Conservation (phyloP, 2,797 vertebrate genomes). For the Lacerta viridis region DNA sequence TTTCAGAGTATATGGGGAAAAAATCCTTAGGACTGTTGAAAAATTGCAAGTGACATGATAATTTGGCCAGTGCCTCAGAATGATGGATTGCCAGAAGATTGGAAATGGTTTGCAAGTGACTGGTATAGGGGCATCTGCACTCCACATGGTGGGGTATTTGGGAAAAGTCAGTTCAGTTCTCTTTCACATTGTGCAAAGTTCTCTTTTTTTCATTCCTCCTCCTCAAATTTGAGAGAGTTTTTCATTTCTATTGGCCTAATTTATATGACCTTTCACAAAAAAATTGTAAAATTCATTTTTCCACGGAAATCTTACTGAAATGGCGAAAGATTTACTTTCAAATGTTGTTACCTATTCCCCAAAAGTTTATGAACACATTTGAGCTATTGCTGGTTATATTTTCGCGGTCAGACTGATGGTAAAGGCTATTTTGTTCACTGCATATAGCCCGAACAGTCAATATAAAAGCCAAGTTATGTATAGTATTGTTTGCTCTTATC, state of each 20-base stretch:
- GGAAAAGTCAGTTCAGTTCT: conserved; percentile 99
- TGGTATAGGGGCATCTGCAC: conserved; percentile 93
- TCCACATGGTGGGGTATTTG: conserved; percentile 96
- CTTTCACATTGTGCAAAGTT: conserved; percentile 93
- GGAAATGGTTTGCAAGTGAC: conserved; percentile 90
- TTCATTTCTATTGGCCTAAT: conserved; percentile 72
- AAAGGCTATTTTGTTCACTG: conserved; percentile 52
- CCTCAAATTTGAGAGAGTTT: conserved; percentile 75
- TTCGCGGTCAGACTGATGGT: conserved; percentile 59
- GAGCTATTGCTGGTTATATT: conserved; percentile 44
- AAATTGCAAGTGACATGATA: conserved; percentile 89
- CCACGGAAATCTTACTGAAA: conserved; percentile 93
- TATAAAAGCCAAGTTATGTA: conserved; percentile 1
- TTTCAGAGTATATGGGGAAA: conserved; percentile 85
- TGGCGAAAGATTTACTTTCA: conserved; percentile 89
- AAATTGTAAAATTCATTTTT: conserved; percentile 66
- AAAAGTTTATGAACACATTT: conserved; percentile 55
- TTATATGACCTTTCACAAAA: conserved; percentile 62
- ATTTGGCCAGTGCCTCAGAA: conserved; percentile 87
- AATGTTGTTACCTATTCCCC: conserved; percentile 72
- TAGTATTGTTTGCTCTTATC: background rate
- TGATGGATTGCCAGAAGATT: conserved; percentile 87
- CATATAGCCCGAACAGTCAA: conserved; percentile 61
- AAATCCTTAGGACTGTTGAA: conserved; percentile 86
- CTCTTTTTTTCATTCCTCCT: conserved; percentile 58